phyloP scores from a whole-genome alignment of 2,797 vertebrate species.

The Pantherophis alleghaniensis region DNA sequence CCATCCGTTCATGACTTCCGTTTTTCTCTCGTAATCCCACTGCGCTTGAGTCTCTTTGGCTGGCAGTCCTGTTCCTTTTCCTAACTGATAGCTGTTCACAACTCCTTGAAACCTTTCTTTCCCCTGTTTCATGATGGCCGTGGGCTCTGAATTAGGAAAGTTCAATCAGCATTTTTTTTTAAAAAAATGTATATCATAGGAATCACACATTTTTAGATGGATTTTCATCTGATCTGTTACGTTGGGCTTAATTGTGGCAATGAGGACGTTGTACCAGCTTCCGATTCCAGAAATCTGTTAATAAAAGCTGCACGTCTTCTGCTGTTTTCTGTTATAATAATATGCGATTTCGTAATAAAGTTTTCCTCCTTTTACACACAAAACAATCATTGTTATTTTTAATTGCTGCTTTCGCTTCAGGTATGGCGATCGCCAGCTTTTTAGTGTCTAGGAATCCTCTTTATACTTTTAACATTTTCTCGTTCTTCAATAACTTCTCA shows the following conservation, averaged over 20 bases:
- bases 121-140: not conserved
- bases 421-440: not conserved
- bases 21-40: not conserved
- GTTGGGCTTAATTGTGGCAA: not conserved
- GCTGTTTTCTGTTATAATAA: not conserved
- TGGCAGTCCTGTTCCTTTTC: not conserved
- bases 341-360: slow-evolving; percentile 25
- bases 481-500: not conserved
- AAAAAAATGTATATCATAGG: not conserved
- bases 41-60: not conserved
- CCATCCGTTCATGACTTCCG: not conserved
- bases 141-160: not conserved
- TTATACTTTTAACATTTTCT: not conserved
- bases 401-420: not conserved
- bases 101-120: not conserved
- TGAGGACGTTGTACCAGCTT: not conserved
- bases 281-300: not conserved
- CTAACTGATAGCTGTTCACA: not conserved
- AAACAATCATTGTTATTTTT: not conserved
- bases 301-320: not conserved
- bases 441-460: not conserved
- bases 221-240: not conserved
- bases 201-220: not conserved
- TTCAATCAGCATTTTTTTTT: accelerated
- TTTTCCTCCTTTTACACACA: slow-evolving; percentile 14